A percentile compares a stretch with the other conserved stretches of the same genome.
phyloP scores from a whole-genome alignment of 2,888 invertebrate genomes.

The Elaeidobius kamerunicus region DNA sequence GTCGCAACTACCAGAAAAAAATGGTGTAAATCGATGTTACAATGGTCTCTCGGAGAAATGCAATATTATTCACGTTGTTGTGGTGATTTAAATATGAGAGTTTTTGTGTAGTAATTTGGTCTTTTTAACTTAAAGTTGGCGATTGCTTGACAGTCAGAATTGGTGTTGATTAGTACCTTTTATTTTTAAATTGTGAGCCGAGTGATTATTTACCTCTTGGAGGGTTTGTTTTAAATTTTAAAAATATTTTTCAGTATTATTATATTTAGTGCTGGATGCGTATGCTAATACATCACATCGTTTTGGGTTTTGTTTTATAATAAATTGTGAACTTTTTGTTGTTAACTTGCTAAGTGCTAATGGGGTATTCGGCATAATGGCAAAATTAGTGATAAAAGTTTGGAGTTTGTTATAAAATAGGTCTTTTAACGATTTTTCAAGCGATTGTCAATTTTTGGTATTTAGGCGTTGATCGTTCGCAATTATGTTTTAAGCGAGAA shows the following conservation, averaged over 20 bases:
- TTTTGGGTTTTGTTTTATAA: too few relatives aligned
- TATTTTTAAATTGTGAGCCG: too few relatives aligned
- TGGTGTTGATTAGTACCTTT: constrained; percentile 2
- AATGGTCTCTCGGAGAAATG: constrained; percentile 16
- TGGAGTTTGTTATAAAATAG: too few relatives aligned
- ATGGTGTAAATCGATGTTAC: constrained; percentile 8
- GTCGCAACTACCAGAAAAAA: constrained; percentile 9
- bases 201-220: too few relatives aligned
- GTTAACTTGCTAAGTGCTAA: too few relatives aligned
- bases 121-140: background rate
- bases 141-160: constrained; percentile 1
- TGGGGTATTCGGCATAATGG: too few relatives aligned
- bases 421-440: background rate
- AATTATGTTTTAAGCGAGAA: constrained; percentile 6
- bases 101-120: background rate
- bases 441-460: background rate
- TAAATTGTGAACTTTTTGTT: too few relatives aligned
- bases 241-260: constrained; percentile 6
- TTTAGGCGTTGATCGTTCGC: background rate
- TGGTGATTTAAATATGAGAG: background rate
- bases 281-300: too few relatives aligned
- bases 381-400: too few relatives aligned
- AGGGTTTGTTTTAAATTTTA: background rate
- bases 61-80: constrained; percentile 5
- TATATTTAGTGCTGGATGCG: background rate